Conservation (phyloP, 2,113 vertebrate species). For the Tautogolabrus adspersus region DNA sequence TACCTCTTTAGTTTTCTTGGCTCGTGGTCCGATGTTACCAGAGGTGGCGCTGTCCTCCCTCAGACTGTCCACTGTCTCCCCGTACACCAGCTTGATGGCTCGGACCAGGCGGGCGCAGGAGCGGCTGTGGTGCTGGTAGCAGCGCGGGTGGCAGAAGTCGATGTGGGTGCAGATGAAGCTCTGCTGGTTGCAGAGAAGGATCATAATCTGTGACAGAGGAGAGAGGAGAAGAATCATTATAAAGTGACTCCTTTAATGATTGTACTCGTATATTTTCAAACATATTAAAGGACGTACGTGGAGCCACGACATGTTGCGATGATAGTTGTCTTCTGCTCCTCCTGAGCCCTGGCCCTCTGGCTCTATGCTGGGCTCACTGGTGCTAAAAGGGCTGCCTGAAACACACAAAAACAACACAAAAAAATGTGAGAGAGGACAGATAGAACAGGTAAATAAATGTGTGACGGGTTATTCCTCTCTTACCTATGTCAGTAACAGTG, state of each 20-base stretch:
- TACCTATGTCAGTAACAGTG: constrained; percentile 98
- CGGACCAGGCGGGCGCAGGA: constrained; percentile 96
- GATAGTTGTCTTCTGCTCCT: constrained; percentile 94
- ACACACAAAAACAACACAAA: neutral
- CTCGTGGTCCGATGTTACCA: constrained; percentile 80
- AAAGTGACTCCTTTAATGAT: too few species aligned
- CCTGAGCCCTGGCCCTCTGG: constrained; percentile 91
- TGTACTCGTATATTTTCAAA: neutral
- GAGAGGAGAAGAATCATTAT: constrained; percentile 37
- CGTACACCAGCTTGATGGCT: constrained; percentile 96
- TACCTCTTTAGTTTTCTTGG: constrained; percentile 96
- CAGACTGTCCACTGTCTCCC: constrained; percentile 93
- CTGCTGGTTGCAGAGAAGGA: constrained; percentile 97
- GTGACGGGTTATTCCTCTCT: neutral
- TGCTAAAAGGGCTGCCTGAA: constrained; percentile 95
- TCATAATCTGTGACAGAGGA: constrained; percentile 90
- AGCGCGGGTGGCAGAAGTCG: constrained; percentile 97
- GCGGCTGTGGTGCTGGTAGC: constrained; percentile 97
- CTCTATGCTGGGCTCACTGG: constrained; percentile 98
- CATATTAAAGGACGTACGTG: constrained; percentile 86
- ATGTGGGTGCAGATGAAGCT: constrained; percentile 98
- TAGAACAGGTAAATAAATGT: too few species aligned
- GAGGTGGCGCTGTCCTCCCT: constrained; percentile 82
- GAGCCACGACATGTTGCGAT: constrained; percentile 98
- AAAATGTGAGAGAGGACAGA: too few species aligned